Base-by-base conservation (phyloP, 2,113 vertebrate species). In the Peromyscus leucopus region DNA sequence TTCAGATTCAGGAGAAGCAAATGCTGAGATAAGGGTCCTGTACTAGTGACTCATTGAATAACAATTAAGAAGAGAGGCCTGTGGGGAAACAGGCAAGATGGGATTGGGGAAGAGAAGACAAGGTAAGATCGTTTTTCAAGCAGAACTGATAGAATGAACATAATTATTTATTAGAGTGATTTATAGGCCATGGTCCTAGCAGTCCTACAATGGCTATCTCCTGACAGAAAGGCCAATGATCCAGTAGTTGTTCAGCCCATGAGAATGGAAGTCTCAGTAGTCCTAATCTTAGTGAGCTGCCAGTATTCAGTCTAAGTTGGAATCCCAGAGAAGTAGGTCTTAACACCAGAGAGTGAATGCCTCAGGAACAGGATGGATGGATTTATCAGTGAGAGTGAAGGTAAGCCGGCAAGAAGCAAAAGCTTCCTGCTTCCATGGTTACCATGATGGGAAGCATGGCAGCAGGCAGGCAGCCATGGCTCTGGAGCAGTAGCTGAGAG, bases 41-140 rank as follows among this genome's bases (percentile, higher is more conserved):
- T 36, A 57, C 24, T 51, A 2, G 10, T 80, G 61, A 86, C 36
- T 69, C 48, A 69, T 8, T 28, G 5, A 6, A 28, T n/a, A 83
- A 51, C 9, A 33, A 36, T 2, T 26, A 28, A 65, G 2, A 9
- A 19, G 16, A 67, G 31, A 85, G 22, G 26, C 12, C 0, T 24
- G 1, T 5, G 21, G 28, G 9, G n/a, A 28, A n/a, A 7, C 5
- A 2, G 24, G 6, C 0, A 36, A 39, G 19, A 17, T 1, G n/a
- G 22, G 1, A 9, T 1, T 13, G 63, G 28, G 22, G 48, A 75
- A 46, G 36, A 7, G 74, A 63, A 80, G 17, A 48, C 28, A 67
- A 39, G 36, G 10, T 13, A 83, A 71, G 2, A 2, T 48, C 55
- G 3, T 13, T 8, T 79, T 57, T 91, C 8, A 59, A 2, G 15